phyloP scores from a whole-genome alignment of 2,113 vertebrate genomes.

The Hiodon alosoides region DNA sequence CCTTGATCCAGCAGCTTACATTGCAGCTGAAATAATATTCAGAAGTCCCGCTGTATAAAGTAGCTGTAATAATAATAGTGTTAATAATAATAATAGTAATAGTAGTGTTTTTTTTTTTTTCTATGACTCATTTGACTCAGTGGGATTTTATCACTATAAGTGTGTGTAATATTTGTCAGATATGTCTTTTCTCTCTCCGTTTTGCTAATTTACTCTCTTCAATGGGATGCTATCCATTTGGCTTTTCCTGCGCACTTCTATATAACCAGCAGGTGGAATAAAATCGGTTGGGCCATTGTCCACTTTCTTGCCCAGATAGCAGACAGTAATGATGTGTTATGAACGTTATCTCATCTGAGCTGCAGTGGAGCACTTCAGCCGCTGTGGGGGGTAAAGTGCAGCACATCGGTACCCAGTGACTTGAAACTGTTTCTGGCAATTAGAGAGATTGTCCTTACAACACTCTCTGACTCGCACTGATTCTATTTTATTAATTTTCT shows the following conservation, averaged over 20 bases:
- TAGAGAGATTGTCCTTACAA: neutral
- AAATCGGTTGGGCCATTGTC: neutral
- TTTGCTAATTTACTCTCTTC: neutral
- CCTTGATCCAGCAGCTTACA: too few relatives aligned
- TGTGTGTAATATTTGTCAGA: neutral
- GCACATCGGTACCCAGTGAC: neutral
- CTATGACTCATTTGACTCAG: too few relatives aligned
- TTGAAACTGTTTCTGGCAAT: constrained; percentile 2
- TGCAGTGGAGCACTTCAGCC: constrained; percentile 8
- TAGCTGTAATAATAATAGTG: neutral
- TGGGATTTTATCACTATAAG: too few relatives aligned
- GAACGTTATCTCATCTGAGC: constrained; percentile 10
- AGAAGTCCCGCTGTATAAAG: neutral
- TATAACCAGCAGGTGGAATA: constrained; percentile 9
- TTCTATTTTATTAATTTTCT: neutral
- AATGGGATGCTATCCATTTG: neutral
- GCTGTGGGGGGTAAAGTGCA: constrained; percentile 15
- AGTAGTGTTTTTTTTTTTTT: too few relatives aligned
- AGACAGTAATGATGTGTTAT: neutral
- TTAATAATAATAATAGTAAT: neutral
- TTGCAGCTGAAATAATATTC: too few relatives aligned
- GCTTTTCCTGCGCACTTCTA: neutral
- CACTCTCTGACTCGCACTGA: neutral
- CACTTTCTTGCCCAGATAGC: neutral
- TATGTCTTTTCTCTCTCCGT: neutral